Base-by-base conservation (phyloP, 1,140 invertebrate genomes). In the Papilio helenus region DNA sequence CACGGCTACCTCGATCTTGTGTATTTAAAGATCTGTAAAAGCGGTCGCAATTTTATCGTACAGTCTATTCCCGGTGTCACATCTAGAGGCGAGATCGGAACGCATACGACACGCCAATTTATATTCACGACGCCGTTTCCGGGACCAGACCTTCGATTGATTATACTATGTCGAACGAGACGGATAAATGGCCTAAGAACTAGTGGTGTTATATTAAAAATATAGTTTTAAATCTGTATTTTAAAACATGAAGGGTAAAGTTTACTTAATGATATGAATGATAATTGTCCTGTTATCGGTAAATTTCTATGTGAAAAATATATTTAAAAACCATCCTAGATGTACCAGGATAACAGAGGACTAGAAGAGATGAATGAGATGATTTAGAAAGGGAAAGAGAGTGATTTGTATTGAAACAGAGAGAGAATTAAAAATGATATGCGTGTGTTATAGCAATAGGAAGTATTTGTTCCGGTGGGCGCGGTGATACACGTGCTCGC, bases 401-500 rank as follows among this genome's bases (percentile, higher is more conserved):
- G 58, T 39, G 4, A 39, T 39, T 39, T 7, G 7, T 39, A 39
- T 39, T 39, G 34, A 39, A 39, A 7, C 8, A 55, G 51, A 20
- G 8, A 55, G 10, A 61, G n/a, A 61, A 29, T 14, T 14, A 61
- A 55, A 1, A n/a, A n/a, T n/a, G 18, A 18, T 55, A 18, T n/a
- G 18, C 8, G 23, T 26, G 58, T 46, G 58, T 61, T 23, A 23
- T 58, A 58, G 9, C 12, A 26, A 68, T 29, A 68, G 61, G 61
- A 29, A 29, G 26, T 68, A 68, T 29, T 68, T 68, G 12, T 29
- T 68, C 10, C 61, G 61, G 14, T 14, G 58, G 58, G 55, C 55
- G 55, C 55, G 5, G 51, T 8, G 55, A 23, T 26, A 80, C 79
- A 76, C 79, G 77, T 79, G 80, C 79, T 71, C 46, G 71, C 65